phyloP scores from a whole-genome alignment of 1,140 invertebrate genomes.

The Magallana gigas region DNA sequence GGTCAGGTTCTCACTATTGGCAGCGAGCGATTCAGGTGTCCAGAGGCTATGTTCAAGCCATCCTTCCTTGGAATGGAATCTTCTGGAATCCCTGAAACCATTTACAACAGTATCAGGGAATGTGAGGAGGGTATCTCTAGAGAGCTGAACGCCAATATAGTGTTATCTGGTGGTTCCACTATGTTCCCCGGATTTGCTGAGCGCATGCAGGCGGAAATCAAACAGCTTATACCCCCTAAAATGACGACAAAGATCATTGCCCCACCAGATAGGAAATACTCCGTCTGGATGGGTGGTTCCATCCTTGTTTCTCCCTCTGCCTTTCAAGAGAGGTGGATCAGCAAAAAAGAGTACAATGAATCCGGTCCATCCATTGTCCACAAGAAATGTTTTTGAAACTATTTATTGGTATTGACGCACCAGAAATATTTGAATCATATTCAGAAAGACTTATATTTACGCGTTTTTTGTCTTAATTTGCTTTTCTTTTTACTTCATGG shows the following conservation, averaged over 20 bases:
- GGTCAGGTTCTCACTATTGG: slow-evolving; percentile 78
- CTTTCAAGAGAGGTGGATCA: too few species aligned
- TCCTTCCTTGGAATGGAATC: slow-evolving; percentile 73
- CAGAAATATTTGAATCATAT: too few species aligned
- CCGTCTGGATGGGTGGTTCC: slow-evolving; percentile 19
- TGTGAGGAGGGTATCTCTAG: slow-evolving; percentile 87
- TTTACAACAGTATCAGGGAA: slow-evolving; percentile 88
- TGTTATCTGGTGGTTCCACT: slow-evolving; percentile 91
- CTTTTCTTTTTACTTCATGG: too few species aligned
- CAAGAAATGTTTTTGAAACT: too few species aligned
- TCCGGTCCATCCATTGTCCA: too few species aligned
- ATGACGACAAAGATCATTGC: slow-evolving; percentile 85
- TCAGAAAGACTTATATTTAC: too few species aligned
- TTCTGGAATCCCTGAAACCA: slow-evolving; percentile 80
- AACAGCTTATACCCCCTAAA: slow-evolving; percentile 77
- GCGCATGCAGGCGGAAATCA: slow-evolving; percentile 80
- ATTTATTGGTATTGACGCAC: slow-evolving; percentile 81
- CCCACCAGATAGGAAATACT: slow-evolving; percentile 80
- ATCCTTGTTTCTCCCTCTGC: too few species aligned
- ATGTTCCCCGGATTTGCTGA: slow-evolving; percentile 82
- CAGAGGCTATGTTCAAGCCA: slow-evolving; percentile 87
- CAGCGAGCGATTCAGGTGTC: slow-evolving; percentile 75
- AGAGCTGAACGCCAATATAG: slow-evolving; percentile 93
- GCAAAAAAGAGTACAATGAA: too few species aligned
- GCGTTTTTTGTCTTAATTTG: too few species aligned